A percentile compares a stretch with the other conserved stretches of the same genome.
Conservation (phyloP, 2,113 vertebrate genomes). For the Periophthalmus modestus region DNA sequence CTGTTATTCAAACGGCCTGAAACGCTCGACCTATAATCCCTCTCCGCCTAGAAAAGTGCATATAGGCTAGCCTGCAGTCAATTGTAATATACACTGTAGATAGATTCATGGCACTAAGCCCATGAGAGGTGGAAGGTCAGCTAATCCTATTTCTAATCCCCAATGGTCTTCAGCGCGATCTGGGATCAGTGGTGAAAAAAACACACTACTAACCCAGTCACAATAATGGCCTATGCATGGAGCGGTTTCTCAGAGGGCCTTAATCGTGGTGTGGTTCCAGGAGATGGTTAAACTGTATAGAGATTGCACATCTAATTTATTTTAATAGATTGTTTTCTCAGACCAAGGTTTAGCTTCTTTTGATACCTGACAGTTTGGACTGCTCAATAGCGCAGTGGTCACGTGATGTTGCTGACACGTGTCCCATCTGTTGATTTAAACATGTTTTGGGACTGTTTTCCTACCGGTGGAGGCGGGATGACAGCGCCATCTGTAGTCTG, state of each 20-base stretch:
- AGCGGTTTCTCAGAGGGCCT: slow-evolving; percentile 41
- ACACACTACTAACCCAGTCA: slow-evolving; percentile 20
- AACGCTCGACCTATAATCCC: background rate
- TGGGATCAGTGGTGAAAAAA: slow-evolving; percentile 51
- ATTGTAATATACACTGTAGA: slow-evolving; percentile 39
- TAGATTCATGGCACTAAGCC: slow-evolving; percentile 42
- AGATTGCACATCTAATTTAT: too few species aligned
- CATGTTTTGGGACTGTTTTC: too few species aligned
- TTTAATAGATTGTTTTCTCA: too few species aligned
- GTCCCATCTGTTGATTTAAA: too few species aligned
- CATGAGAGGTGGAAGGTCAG: slow-evolving; percentile 47
- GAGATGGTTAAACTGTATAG: too few species aligned
- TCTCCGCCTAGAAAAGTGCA: slow-evolving; percentile 28
- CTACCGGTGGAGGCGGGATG: too few species aligned
- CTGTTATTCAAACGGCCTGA: slow-evolving; percentile 14
- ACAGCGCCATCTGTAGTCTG: too few species aligned
- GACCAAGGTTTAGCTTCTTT: too few species aligned
- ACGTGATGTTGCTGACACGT: too few species aligned
- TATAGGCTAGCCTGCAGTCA: slow-evolving; percentile 28
- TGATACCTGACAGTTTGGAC: too few species aligned
- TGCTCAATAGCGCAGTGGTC: too few species aligned
- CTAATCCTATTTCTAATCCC: slow-evolving; percentile 68
- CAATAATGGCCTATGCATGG: slow-evolving; percentile 35
- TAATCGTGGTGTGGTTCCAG: slow-evolving; percentile 37
- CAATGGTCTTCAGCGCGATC: slow-evolving; percentile 43